phyloP scores from a whole-genome alignment of 2,888 invertebrate species.

The Dynastes maya region DNA sequence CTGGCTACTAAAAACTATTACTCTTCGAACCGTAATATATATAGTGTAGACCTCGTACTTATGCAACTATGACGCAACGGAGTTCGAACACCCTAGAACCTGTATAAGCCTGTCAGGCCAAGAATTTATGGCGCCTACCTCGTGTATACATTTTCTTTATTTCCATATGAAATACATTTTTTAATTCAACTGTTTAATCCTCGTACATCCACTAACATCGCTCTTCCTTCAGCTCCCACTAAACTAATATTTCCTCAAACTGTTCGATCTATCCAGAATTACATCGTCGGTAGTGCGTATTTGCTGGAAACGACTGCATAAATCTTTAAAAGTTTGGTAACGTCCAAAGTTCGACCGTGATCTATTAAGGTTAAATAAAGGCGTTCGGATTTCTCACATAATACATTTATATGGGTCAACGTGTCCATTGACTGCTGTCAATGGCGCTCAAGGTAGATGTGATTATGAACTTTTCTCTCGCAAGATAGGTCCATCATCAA shows the following conservation, averaged over 20 bases:
- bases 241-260: background rate
- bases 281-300: constrained; percentile 14
- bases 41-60: no score
- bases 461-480: constrained; percentile 40
- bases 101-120: no score
- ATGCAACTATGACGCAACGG: no score
- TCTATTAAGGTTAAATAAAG: constrained; percentile 44
- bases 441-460: constrained; percentile 34
- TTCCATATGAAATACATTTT: no score
- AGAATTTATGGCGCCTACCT: no score
- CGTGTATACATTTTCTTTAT: no score
- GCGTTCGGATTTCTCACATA: constrained; percentile 36
- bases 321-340: constrained; percentile 31
- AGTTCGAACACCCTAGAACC: no score
- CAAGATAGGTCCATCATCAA: constrained; percentile 33
- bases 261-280: background rate
- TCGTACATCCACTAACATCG: no score
- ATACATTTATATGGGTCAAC: constrained; percentile 46
- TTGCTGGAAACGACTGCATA: constrained; percentile 18
- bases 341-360: constrained; percentile 26
- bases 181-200: no score
- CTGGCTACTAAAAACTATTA: no score
- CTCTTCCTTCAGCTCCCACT: background rate
- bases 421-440: constrained; percentile 46
- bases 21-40: no score